Evolutionary conservation across 2,113 vertebrate genomes (phyloP).

Genomic region (Clinocottus analis): DNA sequence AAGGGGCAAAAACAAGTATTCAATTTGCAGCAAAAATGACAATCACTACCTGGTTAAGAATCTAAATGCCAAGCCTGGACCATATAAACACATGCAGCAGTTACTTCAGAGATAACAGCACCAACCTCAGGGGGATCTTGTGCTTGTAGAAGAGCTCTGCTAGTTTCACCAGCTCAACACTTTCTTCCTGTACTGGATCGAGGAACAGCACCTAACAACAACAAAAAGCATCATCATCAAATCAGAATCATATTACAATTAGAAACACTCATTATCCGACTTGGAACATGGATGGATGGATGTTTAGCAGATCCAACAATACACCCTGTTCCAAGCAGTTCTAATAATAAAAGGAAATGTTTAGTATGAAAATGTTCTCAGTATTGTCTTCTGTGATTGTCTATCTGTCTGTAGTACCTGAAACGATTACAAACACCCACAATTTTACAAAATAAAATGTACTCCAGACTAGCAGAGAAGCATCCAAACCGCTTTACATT

Average conservation of each 20-base stretch:
- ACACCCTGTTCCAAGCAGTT: not conserved
- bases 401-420: not conserved
- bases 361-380: conserved; percentile 5
- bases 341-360: not conserved
- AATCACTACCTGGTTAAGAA: conserved; percentile 61
- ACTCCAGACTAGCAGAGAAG: not conserved
- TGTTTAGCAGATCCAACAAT: not conserved
- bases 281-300: not conserved
- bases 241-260: not conserved
- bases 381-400: not conserved
- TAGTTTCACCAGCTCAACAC: conserved; percentile 88
- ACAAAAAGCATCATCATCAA: conserved; percentile 5
- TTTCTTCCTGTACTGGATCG: conserved; percentile 89
- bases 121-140: conserved; percentile 92
- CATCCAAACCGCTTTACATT: not conserved
- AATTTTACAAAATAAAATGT: not conserved
- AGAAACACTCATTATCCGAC: not conserved
- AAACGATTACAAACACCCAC: not conserved
- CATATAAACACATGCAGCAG: conserved; percentile 48
- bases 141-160: conserved; percentile 91
- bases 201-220: conserved; percentile 91
- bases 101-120: conserved; percentile 35
- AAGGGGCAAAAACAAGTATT: conserved; percentile 61
- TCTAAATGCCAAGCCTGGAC: conserved; percentile 58
- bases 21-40: conserved; percentile 70